Percentiles rank a stretch among this genome's conserved stretches.
These are phyloP conservation scores for Chydorus sphaericus DNA, from an alignment of 2,888 invertebrate genomes.

Conservation along the genomic window DNA sequence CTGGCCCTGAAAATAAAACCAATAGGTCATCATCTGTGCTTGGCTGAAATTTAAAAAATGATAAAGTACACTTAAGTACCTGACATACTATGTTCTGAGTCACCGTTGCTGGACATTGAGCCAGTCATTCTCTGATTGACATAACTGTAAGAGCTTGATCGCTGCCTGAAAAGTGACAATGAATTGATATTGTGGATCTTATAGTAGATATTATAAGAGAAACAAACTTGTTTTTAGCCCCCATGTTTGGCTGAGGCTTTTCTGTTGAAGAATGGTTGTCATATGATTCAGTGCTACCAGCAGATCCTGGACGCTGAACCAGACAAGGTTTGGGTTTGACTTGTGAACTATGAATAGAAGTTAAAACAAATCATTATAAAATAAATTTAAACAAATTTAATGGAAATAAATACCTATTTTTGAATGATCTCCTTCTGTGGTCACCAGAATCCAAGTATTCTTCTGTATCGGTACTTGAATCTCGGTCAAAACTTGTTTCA, in stretches of 20 bases:
- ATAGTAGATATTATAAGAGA: not conserved
- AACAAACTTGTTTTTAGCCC: slow-evolving; percentile 1
- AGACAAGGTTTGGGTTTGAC: slow-evolving; percentile 46
- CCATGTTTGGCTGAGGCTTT: slow-evolving; percentile 21
- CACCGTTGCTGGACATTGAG: not conserved
- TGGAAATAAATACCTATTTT: slow-evolving; percentile 50
- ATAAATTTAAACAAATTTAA: not conserved
- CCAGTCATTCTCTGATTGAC: not conserved
- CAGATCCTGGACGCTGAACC: slow-evolving; percentile 33
- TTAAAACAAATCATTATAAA: not conserved
- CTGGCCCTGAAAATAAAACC: not conserved
- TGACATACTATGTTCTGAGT: slow-evolving; percentile 1
- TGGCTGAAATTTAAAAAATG: not conserved
- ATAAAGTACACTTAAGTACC: not conserved
- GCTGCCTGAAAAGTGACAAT: not conserved
- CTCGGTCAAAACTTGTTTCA: slow-evolving; percentile 27
- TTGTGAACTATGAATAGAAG: slow-evolving; percentile 16
- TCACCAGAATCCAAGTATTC: slow-evolving; percentile 63
- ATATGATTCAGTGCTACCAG: slow-evolving; percentile 33
- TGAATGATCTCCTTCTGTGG: slow-evolving; percentile 46
- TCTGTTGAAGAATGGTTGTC: slow-evolving; percentile 33
- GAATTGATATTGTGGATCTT: no score
- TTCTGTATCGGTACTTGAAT: slow-evolving; percentile 74
- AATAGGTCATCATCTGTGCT: not conserved
- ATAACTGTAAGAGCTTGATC: no score